Percentiles rank a stretch among this genome's conserved stretches.
Evolutionary conservation across 2,113 vertebrate species (phyloP).

Genomic region (Nesogale talazaci): DNA sequence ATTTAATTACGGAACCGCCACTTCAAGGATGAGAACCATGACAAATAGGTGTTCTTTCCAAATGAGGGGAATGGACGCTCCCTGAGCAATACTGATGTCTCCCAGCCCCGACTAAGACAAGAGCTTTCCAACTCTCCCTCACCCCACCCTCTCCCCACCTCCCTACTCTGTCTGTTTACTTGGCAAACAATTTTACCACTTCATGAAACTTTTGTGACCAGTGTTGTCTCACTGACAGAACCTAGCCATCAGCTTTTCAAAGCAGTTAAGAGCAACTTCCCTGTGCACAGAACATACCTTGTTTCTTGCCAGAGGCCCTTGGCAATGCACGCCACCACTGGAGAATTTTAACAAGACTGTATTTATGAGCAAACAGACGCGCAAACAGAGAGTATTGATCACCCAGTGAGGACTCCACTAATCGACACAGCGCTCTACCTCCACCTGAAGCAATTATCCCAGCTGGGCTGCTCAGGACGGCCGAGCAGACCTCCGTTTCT

Average conservation of each 20-base stretch:
- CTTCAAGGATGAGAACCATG: slow-evolving; percentile 86
- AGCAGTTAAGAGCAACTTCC: slow-evolving; percentile 54
- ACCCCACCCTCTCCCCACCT: too few relatives aligned
- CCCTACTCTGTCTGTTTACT: slow-evolving; percentile 72
- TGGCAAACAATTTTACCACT: slow-evolving; percentile 82
- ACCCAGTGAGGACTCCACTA: background rate
- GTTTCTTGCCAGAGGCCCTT: slow-evolving; percentile 20
- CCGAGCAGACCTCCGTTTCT: background rate
- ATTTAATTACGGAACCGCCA: slow-evolving; percentile 90
- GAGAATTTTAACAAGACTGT: slow-evolving; percentile 70
- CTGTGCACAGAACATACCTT: slow-evolving; percentile 4
- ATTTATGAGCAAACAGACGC: slow-evolving; percentile 69
- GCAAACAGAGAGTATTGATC: slow-evolving; percentile 72
- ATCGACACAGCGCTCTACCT: background rate
- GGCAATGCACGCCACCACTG: slow-evolving; percentile 46
- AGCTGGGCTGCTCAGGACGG: background rate
- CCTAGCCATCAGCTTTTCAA: slow-evolving; percentile 72
- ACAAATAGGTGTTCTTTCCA: slow-evolving; percentile 90
- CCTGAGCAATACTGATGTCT: slow-evolving; percentile 86
- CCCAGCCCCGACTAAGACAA: slow-evolving; percentile 80
- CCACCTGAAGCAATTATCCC: background rate
- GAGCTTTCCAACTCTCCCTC: slow-evolving; percentile 71
- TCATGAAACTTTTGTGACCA: slow-evolving; percentile 78
- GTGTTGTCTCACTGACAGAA: slow-evolving; percentile 60
- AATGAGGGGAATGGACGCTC: slow-evolving; percentile 87